Evolutionary conservation across 30 jellyfish, hydroid and myxozoan genomes (phyloP).

Genomic region (Euphysa ruthae): DNA sequence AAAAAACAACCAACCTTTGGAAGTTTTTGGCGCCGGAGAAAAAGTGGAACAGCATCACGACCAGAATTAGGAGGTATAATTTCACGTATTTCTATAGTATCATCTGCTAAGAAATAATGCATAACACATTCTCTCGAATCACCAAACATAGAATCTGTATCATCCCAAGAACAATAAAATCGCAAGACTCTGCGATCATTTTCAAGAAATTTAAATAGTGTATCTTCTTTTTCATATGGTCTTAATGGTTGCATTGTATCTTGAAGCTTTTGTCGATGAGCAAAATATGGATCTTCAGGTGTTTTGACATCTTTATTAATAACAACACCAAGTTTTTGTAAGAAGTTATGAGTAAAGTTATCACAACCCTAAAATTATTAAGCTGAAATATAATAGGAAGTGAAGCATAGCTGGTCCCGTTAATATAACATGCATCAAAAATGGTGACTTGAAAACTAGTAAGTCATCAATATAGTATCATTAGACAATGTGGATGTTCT

Average conservation of each 20-base stretch:
- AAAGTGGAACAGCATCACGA: conserved; percentile 92
- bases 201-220: conserved; percentile 75
- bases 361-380: conserved; percentile 67
- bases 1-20: conserved; percentile 65
- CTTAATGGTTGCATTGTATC: conserved; percentile 96
- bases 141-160: conserved; percentile 89
- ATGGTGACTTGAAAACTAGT: no score
- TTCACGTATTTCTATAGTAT: conserved; percentile 86
- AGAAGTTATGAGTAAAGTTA: conserved; percentile 61
- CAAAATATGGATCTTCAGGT: conserved; percentile 73
- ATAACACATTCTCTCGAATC: conserved; percentile 87
- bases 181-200: conserved; percentile 82
- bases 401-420: no score
- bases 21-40: conserved; percentile 67
- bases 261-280: conserved; percentile 51
- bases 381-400: no score
- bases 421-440: no score
- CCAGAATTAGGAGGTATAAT: conserved; percentile 82
- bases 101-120: conserved; percentile 93
- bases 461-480: no score
- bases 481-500: no score
- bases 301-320: conserved; percentile 32
- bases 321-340: conserved; percentile 65
- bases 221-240: conserved; percentile 90
- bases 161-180: conserved; percentile 92